Evolutionary conservation across 1,140 invertebrate species (phyloP), one percentile per base, ranked within the genome.

Genomic region (Drosophila sp.): DNA sequence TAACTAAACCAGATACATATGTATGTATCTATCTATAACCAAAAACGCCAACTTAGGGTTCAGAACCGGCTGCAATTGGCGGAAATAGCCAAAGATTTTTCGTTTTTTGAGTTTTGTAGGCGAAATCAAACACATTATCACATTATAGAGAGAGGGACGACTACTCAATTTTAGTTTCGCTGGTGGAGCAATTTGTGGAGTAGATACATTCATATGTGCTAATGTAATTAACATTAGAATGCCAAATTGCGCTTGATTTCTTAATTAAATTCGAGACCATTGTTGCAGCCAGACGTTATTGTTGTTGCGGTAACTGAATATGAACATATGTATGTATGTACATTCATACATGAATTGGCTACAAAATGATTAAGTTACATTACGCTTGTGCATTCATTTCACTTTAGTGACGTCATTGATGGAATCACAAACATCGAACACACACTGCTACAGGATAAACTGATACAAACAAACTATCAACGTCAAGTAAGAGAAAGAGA

Each of bases 31-130:
- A 60, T 57, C 67, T 65, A 17, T 17, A 58, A 66, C 57, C 73
- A 75, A 76, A 74, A 77, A 77, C 75, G 67, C 74, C 72, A 75
- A 66, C 72, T 38, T 38, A 23, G 33, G 23, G 60, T 27, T 30
- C n/a, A 60, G 74, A 75, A 60, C 58, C 57, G 54, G 73, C 50
- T 76, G 72, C 65, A 74, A 38, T 76, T 75, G 73, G 29, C 25
- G 38, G 35, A 62, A 50, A 72, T 72, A 38, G 35, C 27, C 47
- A 50, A 40, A 40, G 29, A 29, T 10, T 50, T 1, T 38, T 4
- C 10, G 5, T 8, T 11, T 38, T 7, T 35, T 11, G 17, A 17
- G 23, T 38, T 38, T 57, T 72, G 73, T 76, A 54, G 73, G 73
- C 72, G 73, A 66, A 60, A 30, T 23, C 4, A 58, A 58, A 30